Base-by-base conservation (phyloP, 2,888 invertebrate genomes). In the Nectonema munidae region DNA sequence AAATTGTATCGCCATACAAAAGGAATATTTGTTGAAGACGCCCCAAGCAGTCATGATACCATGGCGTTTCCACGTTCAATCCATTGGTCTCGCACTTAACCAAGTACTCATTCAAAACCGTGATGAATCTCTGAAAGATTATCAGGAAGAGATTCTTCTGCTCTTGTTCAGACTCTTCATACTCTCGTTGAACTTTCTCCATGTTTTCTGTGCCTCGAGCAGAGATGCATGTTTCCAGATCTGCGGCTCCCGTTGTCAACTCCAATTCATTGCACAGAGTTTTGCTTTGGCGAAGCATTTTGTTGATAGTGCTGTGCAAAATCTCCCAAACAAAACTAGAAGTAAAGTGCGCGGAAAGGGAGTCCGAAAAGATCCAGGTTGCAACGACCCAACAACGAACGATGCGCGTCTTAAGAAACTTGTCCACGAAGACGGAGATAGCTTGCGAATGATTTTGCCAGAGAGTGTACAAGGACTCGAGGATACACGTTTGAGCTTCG, bases 111-210 rank as follows among this genome's bases (percentile, higher is more conserved):
- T 81, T 79, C 45, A 95, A 61, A 47, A 83, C 75, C 72, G 86
- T 83, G 46, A 86, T 86, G 60, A 95, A 89, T 42, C 86, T 66
- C 64, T 86, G 83, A 59, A 86, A 86, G 48, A 86, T 76, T 54
- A 86, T 81, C 43, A 86, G 67, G 56, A 86, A 86, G 44, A 86
- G 62, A 51, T 81, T 74, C 59, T 86, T 86, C 58, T 83, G 81
- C 58, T 86, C 81, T 45, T 76, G 76, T 58, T 81, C 79, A 0
- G 77, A 79, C 2, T 72, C 69, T 56, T 86, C 86, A 41, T 83
- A 55, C 42, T 72, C 71, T 54, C 86, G 83, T 53, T 86, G 83
- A 76, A 83, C 76, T 40, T 75, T 66, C 52, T 83, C 83, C 2
- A 86, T 72, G 50, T 72, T 69, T 62, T 83, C 70, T 49, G 69